Conservation (phyloP, 2,113 vertebrate species). For the Syngnathoides biaculeatus region DNA sequence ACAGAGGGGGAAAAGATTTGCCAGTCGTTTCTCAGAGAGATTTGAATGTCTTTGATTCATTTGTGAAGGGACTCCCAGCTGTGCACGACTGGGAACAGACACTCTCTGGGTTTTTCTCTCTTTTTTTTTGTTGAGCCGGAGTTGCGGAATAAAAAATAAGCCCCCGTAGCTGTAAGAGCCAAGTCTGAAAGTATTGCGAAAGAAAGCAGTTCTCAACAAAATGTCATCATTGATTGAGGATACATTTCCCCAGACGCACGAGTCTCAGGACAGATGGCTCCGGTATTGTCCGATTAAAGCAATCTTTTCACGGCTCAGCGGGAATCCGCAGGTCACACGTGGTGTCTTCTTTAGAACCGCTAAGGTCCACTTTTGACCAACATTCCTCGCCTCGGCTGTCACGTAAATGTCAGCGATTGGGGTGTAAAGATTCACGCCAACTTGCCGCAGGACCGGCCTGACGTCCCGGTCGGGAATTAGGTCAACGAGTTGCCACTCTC, state of each 20-base stretch:
- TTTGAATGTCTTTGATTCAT: neutral
- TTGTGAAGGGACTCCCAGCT: constrained; percentile 9
- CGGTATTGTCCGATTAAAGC: neutral
- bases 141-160: constrained; percentile 15
- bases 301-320: constrained; percentile 4
- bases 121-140: neutral
- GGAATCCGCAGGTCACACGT: neutral
- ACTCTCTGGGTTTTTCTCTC: neutral
- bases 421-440: constrained; percentile 24
- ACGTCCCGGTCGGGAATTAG: neutral
- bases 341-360: neutral
- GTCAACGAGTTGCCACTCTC: neutral
- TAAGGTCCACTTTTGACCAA: neutral
- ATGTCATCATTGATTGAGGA: neutral
- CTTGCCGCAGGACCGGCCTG: constrained; percentile 9
- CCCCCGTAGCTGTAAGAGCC: constrained; percentile 5
- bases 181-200: neutral
- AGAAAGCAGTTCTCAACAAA: neutral
- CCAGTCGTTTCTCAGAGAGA: neutral
- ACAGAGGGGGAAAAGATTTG: neutral
- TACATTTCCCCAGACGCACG: neutral
- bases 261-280: neutral
- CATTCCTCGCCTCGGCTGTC: constrained; percentile 24
- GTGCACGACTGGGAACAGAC: neutral
- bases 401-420: constrained; percentile 23